phyloP scores from a whole-genome alignment of 2,888 invertebrate genomes.

The Synanthedon tipuliformis region DNA sequence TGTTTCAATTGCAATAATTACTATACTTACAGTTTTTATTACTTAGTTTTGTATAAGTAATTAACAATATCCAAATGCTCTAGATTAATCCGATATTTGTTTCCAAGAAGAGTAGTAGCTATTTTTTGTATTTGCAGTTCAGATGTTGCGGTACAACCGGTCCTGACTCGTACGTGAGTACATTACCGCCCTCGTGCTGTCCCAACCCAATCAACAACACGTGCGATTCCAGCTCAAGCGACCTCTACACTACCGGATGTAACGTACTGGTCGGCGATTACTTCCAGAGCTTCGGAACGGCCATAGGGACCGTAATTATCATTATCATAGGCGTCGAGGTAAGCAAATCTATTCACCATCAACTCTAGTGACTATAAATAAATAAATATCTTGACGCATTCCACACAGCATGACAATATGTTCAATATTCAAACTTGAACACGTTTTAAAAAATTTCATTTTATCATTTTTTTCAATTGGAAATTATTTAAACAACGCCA shows the following conservation, averaged over 20 bases:
- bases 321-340: conserved; percentile 36
- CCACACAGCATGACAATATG: no score
- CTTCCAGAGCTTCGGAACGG: conserved; percentile 28
- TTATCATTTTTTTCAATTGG: no score
- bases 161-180: conserved; percentile 17
- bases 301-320: conserved; percentile 23
- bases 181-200: conserved; percentile 25
- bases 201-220: conserved; percentile 4
- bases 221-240: conserved; percentile 17
- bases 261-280: conserved; percentile 17
- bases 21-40: no score
- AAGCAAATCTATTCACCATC: background rate
- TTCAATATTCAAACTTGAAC: no score
- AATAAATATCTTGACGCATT: no score
- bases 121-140: conserved; percentile 27
- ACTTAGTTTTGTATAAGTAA: no score
- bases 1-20: no score
- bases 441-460: no score
- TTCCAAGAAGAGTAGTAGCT: background rate
- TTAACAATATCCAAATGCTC: background rate
- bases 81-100: background rate
- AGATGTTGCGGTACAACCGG: conserved; percentile 42
- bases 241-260: conserved; percentile 36
- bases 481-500: no score
- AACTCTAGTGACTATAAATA: no score